These are phyloP conservation scores for Corythoichthys intestinalis DNA, from an alignment of 2,113 vertebrate genomes.

Conservation along the genomic window DNA sequence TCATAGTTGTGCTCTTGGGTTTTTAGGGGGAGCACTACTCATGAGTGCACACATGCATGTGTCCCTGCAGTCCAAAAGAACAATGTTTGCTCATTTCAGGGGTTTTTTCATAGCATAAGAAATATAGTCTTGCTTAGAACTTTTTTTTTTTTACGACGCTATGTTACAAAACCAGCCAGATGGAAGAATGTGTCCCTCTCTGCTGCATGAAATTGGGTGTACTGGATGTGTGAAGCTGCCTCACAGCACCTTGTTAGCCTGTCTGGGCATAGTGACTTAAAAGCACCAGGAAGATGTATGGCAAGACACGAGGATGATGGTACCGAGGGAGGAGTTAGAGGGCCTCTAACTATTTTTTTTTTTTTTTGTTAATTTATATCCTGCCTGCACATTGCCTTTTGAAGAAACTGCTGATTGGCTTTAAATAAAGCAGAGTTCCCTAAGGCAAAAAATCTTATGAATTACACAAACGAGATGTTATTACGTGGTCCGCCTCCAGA, in stretches of 20 bases:
- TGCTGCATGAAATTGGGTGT: conserved; percentile 32
- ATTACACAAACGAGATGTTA: not conserved
- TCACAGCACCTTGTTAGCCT: conserved; percentile 60
- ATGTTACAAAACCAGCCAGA: not conserved
- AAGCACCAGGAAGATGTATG: conserved; percentile 66
- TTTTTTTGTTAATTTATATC: conserved; percentile 10
- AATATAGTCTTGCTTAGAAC: conserved; percentile 2
- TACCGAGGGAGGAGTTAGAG: conserved; percentile 58
- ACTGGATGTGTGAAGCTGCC: conserved; percentile 46
- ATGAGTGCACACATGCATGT: conserved; percentile 28
- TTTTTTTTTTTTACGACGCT: not conserved
- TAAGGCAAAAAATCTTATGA: conserved; percentile 36
- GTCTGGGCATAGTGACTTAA: conserved; percentile 47
- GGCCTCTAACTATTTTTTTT: conserved; percentile 56
- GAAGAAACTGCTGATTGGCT: conserved; percentile 61
- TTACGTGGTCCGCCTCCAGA: not conserved
- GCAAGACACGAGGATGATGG: conserved; percentile 52
- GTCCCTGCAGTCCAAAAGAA: conserved; percentile 2
- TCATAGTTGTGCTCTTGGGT: conserved; percentile 29
- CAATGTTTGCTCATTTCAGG: conserved; percentile 9
- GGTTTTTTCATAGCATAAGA: not conserved
- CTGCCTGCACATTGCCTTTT: conserved; percentile 48
- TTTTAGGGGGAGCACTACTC: conserved; percentile 29
- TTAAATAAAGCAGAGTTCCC: conserved; percentile 67
- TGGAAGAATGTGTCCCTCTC: conserved; percentile 16